phyloP scores from a whole-genome alignment of 2,113 vertebrate genomes.

The Protomyctophum bolini region DNA sequence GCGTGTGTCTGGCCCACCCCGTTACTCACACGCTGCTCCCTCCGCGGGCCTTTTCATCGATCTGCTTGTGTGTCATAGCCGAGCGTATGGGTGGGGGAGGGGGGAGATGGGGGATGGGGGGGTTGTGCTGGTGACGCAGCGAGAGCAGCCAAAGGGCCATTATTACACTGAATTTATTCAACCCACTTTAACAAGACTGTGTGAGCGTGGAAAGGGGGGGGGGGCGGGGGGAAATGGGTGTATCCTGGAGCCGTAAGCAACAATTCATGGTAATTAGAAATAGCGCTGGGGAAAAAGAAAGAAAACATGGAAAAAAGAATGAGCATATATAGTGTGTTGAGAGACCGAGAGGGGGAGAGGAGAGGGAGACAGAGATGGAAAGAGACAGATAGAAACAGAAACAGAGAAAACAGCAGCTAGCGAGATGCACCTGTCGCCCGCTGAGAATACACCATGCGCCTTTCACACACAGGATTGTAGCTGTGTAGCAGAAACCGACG shows the following conservation, averaged over 20 bases:
- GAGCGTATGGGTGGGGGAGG: background rate
- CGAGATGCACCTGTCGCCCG: conserved; percentile 68
- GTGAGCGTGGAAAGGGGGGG: conserved; percentile 21
- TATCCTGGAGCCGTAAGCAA: conserved; percentile 29
- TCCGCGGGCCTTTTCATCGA: conserved; percentile 68
- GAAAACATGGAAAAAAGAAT: too few species aligned
- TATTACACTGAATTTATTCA: conserved; percentile 40
- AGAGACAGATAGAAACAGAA: background rate
- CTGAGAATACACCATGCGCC: conserved; percentile 55
- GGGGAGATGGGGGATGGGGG: conserved; percentile 14
- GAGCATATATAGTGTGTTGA: background rate
- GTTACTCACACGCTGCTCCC: conserved; percentile 50
- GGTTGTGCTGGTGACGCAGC: conserved; percentile 28
- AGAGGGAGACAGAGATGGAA: background rate
- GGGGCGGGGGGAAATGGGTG: conserved; percentile 3
- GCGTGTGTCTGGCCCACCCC: conserved; percentile 43
- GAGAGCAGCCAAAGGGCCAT: conserved; percentile 10
- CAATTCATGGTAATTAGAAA: conserved; percentile 49
- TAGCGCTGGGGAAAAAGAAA: conserved; percentile 5
- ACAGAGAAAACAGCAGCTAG: conserved; percentile 19
- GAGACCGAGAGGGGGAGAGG: background rate
- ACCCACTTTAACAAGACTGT: conserved; percentile 46
- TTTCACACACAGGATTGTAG: too few species aligned
- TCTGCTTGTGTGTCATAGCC: conserved; percentile 67
- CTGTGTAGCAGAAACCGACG: conserved; percentile 24